Conservation (phyloP, 2,113 vertebrate genomes). For the Sinocyclocheilus maitianheensis region DNA sequence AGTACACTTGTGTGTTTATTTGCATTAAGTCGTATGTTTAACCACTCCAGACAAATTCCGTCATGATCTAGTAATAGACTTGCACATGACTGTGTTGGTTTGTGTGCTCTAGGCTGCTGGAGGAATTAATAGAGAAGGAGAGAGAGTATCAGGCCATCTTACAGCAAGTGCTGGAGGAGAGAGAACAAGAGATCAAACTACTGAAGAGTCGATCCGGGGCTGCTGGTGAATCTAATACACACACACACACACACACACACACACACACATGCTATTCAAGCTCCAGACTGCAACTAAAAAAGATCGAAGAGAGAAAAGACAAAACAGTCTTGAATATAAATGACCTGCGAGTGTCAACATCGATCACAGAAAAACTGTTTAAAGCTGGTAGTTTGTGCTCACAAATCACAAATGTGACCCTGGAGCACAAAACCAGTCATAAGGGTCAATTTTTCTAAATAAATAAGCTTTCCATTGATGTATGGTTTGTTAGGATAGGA, state of each 20-base stretch:
- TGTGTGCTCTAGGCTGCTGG: conserved; percentile 80
- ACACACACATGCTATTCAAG: neutral
- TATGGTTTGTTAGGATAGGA: too few relatives aligned
- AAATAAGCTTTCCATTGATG: too few relatives aligned
- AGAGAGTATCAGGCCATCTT: conserved; percentile 90
- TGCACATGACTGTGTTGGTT: neutral
- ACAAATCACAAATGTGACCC: too few relatives aligned
- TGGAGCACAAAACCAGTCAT: too few relatives aligned
- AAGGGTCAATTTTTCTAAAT: too few relatives aligned
- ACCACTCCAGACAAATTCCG: neutral
- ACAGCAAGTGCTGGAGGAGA: conserved; percentile 92
- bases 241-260: neutral
- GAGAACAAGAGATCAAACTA: conserved; percentile 90
- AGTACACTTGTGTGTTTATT: neutral
- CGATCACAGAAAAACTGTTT: neutral
- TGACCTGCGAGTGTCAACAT: neutral
- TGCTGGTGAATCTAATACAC: conserved; percentile 72
- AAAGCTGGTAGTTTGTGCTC: too few relatives aligned
- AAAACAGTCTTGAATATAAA: neutral
- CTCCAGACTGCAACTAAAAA: neutral
- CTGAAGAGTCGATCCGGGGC: conserved; percentile 85
- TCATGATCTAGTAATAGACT: neutral
- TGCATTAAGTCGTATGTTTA: neutral
- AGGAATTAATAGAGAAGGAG: conserved; percentile 92
- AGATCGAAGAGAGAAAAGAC: too few relatives aligned